Base-by-base conservation (phyloP, 2,797 vertebrate species). In the Alectoris magna region DNA sequence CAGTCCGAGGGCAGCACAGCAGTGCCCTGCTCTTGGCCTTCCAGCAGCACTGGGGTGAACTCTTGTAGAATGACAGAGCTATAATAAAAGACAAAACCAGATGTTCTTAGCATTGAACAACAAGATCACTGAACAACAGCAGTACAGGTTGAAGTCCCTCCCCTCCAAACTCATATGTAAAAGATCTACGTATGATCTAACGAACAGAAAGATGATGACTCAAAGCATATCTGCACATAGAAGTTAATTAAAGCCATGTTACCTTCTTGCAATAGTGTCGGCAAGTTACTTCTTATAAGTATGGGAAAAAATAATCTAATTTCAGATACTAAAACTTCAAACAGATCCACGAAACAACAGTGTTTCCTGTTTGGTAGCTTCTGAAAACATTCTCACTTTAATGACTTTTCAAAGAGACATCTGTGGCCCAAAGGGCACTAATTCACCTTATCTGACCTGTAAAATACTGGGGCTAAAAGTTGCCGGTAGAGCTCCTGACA, bases 291-390 rank as follows among this genome's bases (percentile, higher is more conserved):
- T 79, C 91, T 86, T 63, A 26, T 62, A 51, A 81, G 82, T 55
- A 85, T 51, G 66, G 79, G 81, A 53, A 79, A 39, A 59, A 81
- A 39, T 73, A 5, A 13, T 38, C 87, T 95, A 94, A 96, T 87
- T 95, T 96, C 92, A 94, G 90, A 83, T 48, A 69, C 22, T 77
- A 56, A 84, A 88, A 93, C 95, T 95, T 96, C 94, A 96, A 94
- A 91, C 77, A 89, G 51, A 62, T 36, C 63, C 78, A 84, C 92
- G 82, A 93, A 93, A 95, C 91, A 95, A 95, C 88, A 67, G 87
- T 8, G 90, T 56, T 96, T 96, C 95, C 94, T 95, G 96, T 95
- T 96, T 89, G 90, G 88, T 82, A 95, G 73, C 90, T 95, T 94
- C 95, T 95, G 82, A 90, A 95, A 96, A 89, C 91, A 91, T 90